phyloP scores from a whole-genome alignment of 2,888 invertebrate genomes.

The Chrysomela aeneicollis region DNA sequence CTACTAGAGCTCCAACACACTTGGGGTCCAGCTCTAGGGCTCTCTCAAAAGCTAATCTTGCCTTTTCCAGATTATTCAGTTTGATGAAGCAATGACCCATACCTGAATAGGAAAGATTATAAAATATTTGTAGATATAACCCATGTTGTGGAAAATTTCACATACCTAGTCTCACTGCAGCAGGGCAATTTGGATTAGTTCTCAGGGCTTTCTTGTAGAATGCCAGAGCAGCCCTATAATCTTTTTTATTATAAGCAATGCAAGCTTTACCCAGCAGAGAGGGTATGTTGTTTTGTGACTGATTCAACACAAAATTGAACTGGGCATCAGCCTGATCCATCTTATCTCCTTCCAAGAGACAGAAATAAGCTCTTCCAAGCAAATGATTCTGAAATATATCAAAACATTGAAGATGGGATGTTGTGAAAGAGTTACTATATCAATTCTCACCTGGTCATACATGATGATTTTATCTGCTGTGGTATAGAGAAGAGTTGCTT shows the following conservation, averaged over 20 bases:
- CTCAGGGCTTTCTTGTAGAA: slow-evolving; percentile 98
- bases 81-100: slow-evolving; percentile 99
- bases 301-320: slow-evolving; percentile 98
- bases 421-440: not conserved
- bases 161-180: slow-evolving; percentile 81
- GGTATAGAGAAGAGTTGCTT: slow-evolving; percentile 96
- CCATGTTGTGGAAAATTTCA: too few relatives aligned
- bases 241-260: slow-evolving; percentile 97
- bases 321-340: slow-evolving; percentile 99
- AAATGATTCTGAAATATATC: slow-evolving; percentile 82
- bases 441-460: slow-evolving; percentile 88
- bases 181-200: slow-evolving; percentile 96
- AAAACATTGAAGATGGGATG: slow-evolving; percentile 19
- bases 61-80: slow-evolving; percentile 93
- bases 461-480: slow-evolving; percentile 99
- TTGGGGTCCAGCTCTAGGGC: slow-evolving; percentile 91
- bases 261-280: slow-evolving; percentile 98
- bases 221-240: slow-evolving; percentile 92
- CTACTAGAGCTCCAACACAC: slow-evolving; percentile 96
- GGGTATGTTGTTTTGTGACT: slow-evolving; percentile 94
- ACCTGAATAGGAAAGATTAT: too few relatives aligned
- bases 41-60: slow-evolving; percentile 94
- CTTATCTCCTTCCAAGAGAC: slow-evolving; percentile 97
- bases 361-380: slow-evolving; percentile 97
- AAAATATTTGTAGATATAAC: too few relatives aligned